A percentile compares a stretch with the other conserved stretches of the same genome.
Evolutionary conservation across 2,797 vertebrate genomes (phyloP).

Genomic region (Gallinago stenura): DNA sequence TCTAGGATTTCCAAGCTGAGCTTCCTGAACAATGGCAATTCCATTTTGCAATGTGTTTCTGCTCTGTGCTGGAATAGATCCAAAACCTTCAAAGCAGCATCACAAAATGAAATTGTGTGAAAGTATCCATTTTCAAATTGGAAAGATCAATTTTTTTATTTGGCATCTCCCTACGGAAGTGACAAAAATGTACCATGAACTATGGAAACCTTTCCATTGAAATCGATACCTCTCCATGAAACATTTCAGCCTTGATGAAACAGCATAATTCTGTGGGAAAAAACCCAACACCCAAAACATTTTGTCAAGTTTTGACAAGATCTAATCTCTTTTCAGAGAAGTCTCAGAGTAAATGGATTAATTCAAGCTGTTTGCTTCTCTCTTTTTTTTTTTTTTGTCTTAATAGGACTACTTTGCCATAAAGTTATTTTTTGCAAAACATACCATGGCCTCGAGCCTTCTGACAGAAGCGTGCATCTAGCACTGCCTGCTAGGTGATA

Average conservation of each 20-base stretch:
- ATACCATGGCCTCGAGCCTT: neutral
- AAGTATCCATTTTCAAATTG: neutral
- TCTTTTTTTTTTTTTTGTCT: neutral
- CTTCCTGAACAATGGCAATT: neutral
- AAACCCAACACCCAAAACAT: neutral
- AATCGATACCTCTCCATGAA: neutral
- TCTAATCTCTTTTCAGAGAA: neutral
- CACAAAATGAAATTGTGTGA: neutral
- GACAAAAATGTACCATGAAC: neutral
- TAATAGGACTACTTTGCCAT: neutral
- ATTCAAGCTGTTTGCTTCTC: neutral
- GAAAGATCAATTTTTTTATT: neutral
- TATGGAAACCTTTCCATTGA: neutral
- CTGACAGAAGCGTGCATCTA: neutral
- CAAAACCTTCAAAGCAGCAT: neutral
- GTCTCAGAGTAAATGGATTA: neutral
- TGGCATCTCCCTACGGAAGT: neutral
- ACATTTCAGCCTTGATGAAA: neutral
- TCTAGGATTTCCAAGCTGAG: neutral
- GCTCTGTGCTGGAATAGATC: neutral
- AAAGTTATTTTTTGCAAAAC: neutral
- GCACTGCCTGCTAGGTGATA: neutral
- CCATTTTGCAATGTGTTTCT: neutral
- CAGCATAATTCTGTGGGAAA: neutral
- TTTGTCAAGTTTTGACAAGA: conserved; percentile 21